These are phyloP conservation scores for Lepidurus packardi DNA, from an alignment of 1,140 invertebrate genomes.

Conservation along the genomic window DNA sequence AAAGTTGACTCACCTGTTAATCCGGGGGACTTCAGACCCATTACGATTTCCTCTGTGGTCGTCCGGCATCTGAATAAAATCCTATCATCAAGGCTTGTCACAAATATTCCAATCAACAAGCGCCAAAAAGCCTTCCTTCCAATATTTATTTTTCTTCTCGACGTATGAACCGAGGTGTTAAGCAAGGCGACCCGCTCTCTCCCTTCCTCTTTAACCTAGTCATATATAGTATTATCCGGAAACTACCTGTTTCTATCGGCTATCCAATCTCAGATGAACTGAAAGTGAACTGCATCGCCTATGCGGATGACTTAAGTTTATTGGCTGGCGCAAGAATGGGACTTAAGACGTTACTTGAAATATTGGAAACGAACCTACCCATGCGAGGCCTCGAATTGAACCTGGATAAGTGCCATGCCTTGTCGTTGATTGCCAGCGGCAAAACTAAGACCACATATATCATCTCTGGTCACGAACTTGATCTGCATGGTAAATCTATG, in stretches of 20 bases:
- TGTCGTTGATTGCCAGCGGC: neutral
- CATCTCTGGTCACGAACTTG: neutral
- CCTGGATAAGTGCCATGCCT: neutral
- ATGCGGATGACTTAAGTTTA: slow-evolving; percentile 39
- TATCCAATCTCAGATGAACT: neutral
- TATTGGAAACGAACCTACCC: neutral
- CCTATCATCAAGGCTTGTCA: too few species aligned
- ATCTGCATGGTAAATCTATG: neutral
- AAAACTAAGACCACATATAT: neutral
- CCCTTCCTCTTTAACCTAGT: neutral
- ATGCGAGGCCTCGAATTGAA: neutral
- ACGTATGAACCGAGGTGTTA: neutral
- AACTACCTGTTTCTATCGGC: neutral
- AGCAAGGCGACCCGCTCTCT: neutral
- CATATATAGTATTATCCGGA: neutral
- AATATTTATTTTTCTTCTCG: neutral
- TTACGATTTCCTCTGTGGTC: too few species aligned
- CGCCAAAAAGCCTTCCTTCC: neutral
- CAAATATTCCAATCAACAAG: too few species aligned
- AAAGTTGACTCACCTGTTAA: too few species aligned
- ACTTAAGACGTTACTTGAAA: neutral
- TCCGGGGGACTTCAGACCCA: too few species aligned
- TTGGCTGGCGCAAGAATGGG: neutral
- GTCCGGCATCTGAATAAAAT: too few species aligned
- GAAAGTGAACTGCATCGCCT: neutral